Base-by-base conservation (phyloP, 2,888 invertebrate genomes). In the Linnaemya tessellans region DNA sequence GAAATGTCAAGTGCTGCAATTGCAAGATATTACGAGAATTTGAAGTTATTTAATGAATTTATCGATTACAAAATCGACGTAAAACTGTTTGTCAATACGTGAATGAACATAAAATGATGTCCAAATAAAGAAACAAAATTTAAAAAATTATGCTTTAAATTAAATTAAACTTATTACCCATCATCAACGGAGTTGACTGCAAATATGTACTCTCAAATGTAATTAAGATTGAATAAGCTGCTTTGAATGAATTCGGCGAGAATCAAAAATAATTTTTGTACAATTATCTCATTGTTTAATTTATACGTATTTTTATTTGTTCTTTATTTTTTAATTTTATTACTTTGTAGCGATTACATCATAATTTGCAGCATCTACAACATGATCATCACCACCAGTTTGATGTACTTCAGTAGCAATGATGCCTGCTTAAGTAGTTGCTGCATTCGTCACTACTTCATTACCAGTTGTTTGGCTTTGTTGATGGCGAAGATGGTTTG, bases 1-100 rank as follows among this genome's bases (percentile, higher is more conserved):
- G 80, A 75, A 75, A 60, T 74, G 84, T 84, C 80, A 84, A 80
- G 65, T 67, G 25, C 71, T 75, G 46, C 8, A 79, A 56, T 62
- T 64, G 25, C 73, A 74, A 70, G 22, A 74, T 38, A 62, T 22
- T 60, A 68, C 41, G 41, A 43, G 11, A 46, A n/a, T 49, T 70
- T 54, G 46, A 56, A 62, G 46, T 67, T 84, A 75, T 68, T 43
- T 25, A 15, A 54, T 10, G 51, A 1, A 35, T 30, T 64, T 43
- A 30, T 8, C 5, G 5, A 81, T 60, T 75, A 20, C 30, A 70
- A 60, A 49, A 78, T 54, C 51, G 22, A 46, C 49, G 7, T 38
- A 4, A 62, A 68, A 38, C 49, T 25, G 22, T 60, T 35, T 20
- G 18, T 13, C 10, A 70, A 51, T 51, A 70, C 18, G 41, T 4